Conservation (phyloP, 1,140 invertebrate genomes). For the Eulimnadia texana region DNA sequence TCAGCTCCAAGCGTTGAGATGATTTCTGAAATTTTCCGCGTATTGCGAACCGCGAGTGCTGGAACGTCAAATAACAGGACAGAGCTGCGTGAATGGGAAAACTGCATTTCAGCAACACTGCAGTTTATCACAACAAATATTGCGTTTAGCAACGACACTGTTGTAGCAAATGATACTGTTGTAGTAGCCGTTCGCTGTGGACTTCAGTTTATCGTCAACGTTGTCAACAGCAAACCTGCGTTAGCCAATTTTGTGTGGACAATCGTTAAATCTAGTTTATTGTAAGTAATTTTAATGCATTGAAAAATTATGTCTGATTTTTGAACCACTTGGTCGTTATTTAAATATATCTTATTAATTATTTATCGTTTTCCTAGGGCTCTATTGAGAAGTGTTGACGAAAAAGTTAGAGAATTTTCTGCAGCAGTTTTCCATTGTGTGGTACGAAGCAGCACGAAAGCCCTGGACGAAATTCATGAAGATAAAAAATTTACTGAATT, state of each 20-base stretch:
- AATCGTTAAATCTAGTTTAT: no score
- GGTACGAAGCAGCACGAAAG: not conserved
- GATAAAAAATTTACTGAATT: no score
- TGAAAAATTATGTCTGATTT: no score
- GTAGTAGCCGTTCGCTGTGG: not conserved
- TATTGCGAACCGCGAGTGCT: not conserved
- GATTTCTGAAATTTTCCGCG: not conserved
- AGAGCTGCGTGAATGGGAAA: not conserved
- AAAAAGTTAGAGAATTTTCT: not conserved
- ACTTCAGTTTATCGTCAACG: not conserved
- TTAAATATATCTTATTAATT: no score
- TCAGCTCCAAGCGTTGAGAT: not conserved
- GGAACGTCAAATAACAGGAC: not conserved
- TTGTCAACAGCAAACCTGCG: not conserved
- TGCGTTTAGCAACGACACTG: no score
- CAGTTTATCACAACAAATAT: not conserved
- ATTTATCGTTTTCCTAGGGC: no score
- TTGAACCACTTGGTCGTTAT: no score
- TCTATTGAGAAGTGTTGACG: not conserved
- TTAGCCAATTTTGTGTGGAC: not conserved
- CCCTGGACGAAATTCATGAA: not conserved
- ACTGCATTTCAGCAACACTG: not conserved
- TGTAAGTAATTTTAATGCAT: no score
- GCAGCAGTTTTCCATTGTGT: slow-evolving; percentile 3
- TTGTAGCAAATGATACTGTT: no score